Evolutionary conservation across 2,797 vertebrate genomes (phyloP).

Genomic region (Chaenodraco wilsoni): DNA sequence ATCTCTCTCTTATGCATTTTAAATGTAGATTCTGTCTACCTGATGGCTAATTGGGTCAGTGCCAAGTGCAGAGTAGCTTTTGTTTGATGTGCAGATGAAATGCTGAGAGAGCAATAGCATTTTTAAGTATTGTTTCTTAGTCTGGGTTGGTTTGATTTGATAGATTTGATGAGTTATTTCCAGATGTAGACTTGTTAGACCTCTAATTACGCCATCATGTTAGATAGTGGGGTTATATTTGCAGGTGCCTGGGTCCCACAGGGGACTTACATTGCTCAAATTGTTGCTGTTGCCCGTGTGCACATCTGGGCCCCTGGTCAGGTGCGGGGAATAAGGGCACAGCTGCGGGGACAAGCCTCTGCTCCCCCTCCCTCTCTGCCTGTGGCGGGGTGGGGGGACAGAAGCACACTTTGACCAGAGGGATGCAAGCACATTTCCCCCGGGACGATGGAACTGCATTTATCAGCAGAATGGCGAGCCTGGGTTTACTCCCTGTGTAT

Average conservation of each 20-base stretch:
- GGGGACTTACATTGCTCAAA: conserved; percentile 79
- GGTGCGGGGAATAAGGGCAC: conserved; percentile 83
- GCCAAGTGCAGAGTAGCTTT: conserved; percentile 55
- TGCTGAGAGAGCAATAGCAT: conserved; percentile 61
- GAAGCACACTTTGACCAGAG: conserved; percentile 72
- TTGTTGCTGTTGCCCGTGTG: conserved; percentile 75
- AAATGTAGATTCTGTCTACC: conserved; percentile 46
- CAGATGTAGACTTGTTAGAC: conserved; percentile 74
- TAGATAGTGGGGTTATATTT: conserved; percentile 71
- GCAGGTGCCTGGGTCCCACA: conserved; percentile 79
- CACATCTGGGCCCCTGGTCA: conserved; percentile 82
- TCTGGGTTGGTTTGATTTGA: conserved; percentile 56
- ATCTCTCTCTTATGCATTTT: conserved; percentile 23
- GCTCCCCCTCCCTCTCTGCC: conserved; percentile 42
- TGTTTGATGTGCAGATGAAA: conserved; percentile 68
- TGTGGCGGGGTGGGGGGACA: conserved; percentile 54
- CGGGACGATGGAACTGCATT: conserved; percentile 72
- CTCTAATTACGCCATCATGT: conserved; percentile 76
- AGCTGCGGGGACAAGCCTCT: conserved; percentile 75
- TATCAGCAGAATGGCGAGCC: conserved; percentile 77
- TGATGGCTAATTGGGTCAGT: conserved; percentile 71
- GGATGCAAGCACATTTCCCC: conserved; percentile 76
- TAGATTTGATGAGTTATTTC: conserved; percentile 69
- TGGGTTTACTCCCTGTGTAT: conserved; percentile 64
- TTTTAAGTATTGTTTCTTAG: conserved; percentile 51